Conservation (phyloP, 2,888 invertebrate species). For the Oligia strigilis region DNA sequence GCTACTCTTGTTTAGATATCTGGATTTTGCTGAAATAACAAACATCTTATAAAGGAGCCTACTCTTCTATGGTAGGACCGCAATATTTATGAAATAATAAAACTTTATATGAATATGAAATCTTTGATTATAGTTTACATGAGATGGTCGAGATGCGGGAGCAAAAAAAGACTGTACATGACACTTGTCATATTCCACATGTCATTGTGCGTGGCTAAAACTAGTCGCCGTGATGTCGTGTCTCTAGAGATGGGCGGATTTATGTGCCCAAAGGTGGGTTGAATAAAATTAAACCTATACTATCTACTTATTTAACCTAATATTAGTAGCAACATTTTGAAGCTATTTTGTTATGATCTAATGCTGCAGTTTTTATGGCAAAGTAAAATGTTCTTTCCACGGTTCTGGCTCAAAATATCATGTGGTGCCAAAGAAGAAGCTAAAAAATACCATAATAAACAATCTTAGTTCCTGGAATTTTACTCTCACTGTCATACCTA, state of each 20-base stretch:
- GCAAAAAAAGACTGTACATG: constrained; percentile 39
- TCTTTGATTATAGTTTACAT: not conserved
- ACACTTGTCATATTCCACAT: not conserved
- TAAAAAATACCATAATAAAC: not conserved
- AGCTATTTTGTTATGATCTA: not conserved
- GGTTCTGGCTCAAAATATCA: not conserved
- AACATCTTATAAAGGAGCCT: not conserved
- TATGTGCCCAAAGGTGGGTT: not conserved
- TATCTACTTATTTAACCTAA: not conserved
- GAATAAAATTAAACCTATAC: not conserved
- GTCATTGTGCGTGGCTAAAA: not conserved
- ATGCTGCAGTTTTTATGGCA: not conserved
- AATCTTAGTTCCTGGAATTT: not conserved
- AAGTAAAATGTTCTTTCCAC: not conserved
- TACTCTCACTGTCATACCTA: not conserved
- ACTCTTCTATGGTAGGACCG: not conserved
- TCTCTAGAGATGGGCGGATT: constrained; percentile 7
- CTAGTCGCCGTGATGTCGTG: not conserved
- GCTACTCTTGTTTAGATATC: not conserved
- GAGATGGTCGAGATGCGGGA: constrained; percentile 44
- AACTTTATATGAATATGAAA: not conserved
- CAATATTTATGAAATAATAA: not conserved
- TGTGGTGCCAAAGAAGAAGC: not conserved
- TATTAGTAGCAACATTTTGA: not conserved
- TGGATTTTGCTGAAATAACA: not conserved